Evolutionary conservation across 2,888 invertebrate genomes (phyloP).

Genomic region (Lamellibrachia columna): DNA sequence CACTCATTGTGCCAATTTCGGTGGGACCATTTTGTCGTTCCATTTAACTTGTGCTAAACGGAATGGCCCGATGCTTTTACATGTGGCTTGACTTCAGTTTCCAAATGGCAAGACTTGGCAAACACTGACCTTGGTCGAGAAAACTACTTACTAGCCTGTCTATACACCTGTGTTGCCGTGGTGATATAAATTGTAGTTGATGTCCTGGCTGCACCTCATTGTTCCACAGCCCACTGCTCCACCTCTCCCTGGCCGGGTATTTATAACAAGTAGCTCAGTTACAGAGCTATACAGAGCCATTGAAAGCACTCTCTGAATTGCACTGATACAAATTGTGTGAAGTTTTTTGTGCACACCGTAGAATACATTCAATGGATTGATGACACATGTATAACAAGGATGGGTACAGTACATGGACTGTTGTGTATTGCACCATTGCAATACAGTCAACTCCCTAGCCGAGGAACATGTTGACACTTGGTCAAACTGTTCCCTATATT

Average conservation of each 20-base stretch:
- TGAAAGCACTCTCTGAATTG: not conserved
- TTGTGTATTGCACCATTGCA: no score
- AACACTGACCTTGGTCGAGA: not conserved
- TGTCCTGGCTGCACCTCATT: not conserved
- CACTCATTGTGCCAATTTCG: not conserved
- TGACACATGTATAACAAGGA: not conserved
- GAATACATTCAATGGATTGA: not conserved
- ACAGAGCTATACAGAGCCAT: not conserved
- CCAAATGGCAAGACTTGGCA: not conserved
- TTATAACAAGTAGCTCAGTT: not conserved
- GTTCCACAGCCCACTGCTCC: not conserved
- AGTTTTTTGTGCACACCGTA: not conserved
- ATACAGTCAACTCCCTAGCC: no score
- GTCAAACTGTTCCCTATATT: no score
- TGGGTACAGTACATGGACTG: no score
- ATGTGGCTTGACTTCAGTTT: not conserved
- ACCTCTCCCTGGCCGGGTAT: not conserved
- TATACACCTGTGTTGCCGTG: not conserved
- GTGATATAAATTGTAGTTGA: not conserved
- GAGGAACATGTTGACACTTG: no score
- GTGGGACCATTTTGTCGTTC: not conserved
- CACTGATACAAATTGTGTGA: not conserved
- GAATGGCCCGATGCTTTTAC: not conserved
- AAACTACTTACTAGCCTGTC: not conserved
- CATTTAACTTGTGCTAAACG: not conserved